A percentile compares a stretch with the other conserved stretches of the same genome.
phyloP scores from a whole-genome alignment of 2,113 vertebrate genomes.

The Pseudorectes ferrugineus region DNA sequence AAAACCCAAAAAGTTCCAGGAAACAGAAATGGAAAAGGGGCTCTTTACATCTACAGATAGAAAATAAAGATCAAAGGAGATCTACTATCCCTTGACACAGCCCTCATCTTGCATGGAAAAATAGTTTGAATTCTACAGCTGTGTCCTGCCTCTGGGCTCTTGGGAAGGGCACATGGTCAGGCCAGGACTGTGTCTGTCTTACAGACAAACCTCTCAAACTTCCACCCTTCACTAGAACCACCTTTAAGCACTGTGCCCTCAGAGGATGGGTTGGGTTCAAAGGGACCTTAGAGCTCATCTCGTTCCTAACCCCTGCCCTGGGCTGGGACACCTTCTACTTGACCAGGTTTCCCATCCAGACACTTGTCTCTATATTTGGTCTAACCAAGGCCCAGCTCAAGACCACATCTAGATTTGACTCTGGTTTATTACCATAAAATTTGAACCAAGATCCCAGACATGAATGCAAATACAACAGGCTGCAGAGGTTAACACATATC shows the following conservation, averaged over 20 bases:
- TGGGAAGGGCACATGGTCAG: background rate
- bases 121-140: background rate
- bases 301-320: background rate
- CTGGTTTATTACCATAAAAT: background rate
- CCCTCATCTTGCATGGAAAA: background rate
- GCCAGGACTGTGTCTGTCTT: background rate
- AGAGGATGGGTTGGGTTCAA: background rate
- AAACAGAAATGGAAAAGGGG: background rate
- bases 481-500: rapidly evolving
- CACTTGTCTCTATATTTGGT: background rate
- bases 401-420: background rate
- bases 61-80: background rate
- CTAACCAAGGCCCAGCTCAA: background rate
- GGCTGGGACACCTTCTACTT: background rate
- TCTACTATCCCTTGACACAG: rapidly evolving
- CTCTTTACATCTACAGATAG: background rate
- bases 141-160: background rate
- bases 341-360: background rate
- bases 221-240: too few species aligned
- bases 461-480: background rate
- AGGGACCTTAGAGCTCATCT: background rate
- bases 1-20: background rate
- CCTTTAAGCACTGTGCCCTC: background rate
- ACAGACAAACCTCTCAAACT: background rate
- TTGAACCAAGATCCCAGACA: background rate